Conservation (phyloP, 2,797 vertebrate species). For the Anguilla obscura region DNA sequence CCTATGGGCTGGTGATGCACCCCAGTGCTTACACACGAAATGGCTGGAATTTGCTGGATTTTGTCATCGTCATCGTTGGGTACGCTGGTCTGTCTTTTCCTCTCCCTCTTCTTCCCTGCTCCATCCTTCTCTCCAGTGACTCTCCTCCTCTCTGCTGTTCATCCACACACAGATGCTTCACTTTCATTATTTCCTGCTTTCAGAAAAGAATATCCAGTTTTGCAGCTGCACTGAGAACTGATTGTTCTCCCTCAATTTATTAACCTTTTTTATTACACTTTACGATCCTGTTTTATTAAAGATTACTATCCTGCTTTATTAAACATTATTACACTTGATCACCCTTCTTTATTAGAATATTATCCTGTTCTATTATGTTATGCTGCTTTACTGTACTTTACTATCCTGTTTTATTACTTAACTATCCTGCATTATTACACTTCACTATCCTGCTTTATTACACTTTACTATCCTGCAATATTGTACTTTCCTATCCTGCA, state of each 20-base stretch:
- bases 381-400: too few species aligned
- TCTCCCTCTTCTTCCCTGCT: neutral
- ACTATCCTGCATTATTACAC: neutral
- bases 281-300: neutral
- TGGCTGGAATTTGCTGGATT: constrained; percentile 92
- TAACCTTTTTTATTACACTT: neutral
- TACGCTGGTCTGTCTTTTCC: constrained; percentile 49
- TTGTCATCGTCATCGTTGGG: constrained; percentile 92
- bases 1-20: constrained; percentile 92
- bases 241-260: neutral
- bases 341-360: neutral
- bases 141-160: neutral
- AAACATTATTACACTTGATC: neutral
- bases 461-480: neutral
- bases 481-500: too few species aligned
- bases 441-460: too few species aligned
- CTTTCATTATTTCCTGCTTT: neutral
- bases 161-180: neutral
- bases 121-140: neutral
- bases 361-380: too few species aligned
- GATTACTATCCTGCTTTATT: neutral
- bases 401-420: neutral
- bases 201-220: too few species aligned
- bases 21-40: constrained; percentile 93
- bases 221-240: too few species aligned